phyloP scores from a whole-genome alignment of 1,140 invertebrate species.

The Himalopsyche phryganea region DNA sequence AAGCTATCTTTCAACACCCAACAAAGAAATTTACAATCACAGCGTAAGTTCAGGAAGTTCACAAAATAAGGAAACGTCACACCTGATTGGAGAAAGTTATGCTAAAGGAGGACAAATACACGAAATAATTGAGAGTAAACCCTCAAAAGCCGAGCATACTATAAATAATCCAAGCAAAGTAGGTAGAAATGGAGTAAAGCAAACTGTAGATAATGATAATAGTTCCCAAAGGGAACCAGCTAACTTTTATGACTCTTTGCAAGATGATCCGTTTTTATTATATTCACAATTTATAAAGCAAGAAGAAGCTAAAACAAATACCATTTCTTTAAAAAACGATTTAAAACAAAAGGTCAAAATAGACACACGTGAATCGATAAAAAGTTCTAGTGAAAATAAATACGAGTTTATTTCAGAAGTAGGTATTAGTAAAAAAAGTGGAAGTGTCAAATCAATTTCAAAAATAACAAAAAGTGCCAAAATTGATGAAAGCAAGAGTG shows the following conservation, averaged over 20 bases:
- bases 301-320: constrained; percentile 24
- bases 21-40: no score
- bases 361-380: not conserved
- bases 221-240: constrained; percentile 2
- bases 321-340: not conserved
- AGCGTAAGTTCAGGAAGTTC: no score
- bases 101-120: no score
- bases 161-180: not conserved
- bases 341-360: not conserved
- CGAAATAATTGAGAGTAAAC: no score
- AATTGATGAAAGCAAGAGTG: not conserved
- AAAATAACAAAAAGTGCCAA: not conserved
- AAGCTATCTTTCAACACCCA: no score
- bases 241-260: constrained; percentile 26
- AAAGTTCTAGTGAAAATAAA: not conserved
- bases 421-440: no score
- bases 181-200: not conserved
- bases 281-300: constrained; percentile 32
- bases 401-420: no score
- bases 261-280: constrained; percentile 29
- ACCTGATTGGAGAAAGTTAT: no score
- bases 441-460: no score
- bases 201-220: not conserved
- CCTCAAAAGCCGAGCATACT: no score
- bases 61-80: no score